A percentile compares a stretch with the other conserved stretches of the same genome.
These are phyloP conservation scores for Tichodroma muraria DNA, from an alignment of 2,113 vertebrate species.

Conservation along the genomic window DNA sequence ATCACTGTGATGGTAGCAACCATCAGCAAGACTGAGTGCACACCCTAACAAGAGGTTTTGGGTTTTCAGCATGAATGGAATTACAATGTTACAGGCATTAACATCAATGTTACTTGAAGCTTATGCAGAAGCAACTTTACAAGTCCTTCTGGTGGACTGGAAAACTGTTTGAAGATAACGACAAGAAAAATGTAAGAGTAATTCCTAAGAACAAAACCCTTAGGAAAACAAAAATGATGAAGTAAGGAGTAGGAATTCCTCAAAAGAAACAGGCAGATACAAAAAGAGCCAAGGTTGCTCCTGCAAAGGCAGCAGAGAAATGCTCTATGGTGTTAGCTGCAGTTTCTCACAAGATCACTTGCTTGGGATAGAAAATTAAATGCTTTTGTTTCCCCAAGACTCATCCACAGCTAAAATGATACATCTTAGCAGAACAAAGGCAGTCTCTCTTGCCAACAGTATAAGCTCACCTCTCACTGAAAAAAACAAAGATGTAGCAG, in stretches of 20 bases:
- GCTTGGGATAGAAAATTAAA: neutral
- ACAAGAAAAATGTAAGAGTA: neutral
- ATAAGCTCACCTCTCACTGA: neutral
- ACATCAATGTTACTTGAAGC: neutral
- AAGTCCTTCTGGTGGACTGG: neutral
- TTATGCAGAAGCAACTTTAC: neutral
- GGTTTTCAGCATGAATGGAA: neutral
- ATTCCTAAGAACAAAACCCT: neutral
- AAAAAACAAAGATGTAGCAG: neutral
- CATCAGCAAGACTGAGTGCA: neutral
- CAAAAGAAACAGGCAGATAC: neutral
- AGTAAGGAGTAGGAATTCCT: neutral
- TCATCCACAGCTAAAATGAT: neutral
- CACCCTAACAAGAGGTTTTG: neutral
- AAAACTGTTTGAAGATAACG: neutral
- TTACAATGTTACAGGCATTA: neutral
- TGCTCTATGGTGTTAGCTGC: neutral
- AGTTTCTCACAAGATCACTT: neutral
- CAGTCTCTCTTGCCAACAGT: neutral
- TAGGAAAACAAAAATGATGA: neutral
- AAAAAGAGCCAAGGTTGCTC: neutral
- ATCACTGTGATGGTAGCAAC: neutral
- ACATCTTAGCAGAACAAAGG: slow-evolving; percentile 22
- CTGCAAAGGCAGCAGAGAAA: neutral
- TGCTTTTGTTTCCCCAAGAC: neutral